These are phyloP conservation scores for Chloropsis hardwickii DNA, from an alignment of 2,113 vertebrate species.

Conservation along the genomic window DNA sequence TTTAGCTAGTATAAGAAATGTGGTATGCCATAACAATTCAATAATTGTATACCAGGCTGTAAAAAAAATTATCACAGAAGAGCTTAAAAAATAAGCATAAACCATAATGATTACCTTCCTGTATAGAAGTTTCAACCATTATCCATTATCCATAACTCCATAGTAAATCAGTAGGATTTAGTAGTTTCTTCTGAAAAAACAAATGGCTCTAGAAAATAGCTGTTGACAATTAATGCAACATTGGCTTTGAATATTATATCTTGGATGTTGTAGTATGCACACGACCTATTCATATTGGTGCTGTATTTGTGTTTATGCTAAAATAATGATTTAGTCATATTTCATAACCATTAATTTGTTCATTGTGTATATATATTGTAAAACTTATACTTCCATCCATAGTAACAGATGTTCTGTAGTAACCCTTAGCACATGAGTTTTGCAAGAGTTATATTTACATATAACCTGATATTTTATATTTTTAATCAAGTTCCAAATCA, in stretches of 20 bases:
- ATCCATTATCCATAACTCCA: background rate
- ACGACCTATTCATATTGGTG: background rate
- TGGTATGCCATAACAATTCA: background rate
- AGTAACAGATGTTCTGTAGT: background rate
- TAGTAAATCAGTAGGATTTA: background rate
- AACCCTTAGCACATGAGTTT: background rate
- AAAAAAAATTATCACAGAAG: background rate
- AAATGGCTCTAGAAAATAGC: background rate
- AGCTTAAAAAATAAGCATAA: background rate
- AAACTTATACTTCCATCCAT: background rate
- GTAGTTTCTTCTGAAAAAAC: background rate
- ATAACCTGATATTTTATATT: background rate
- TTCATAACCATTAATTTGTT: background rate
- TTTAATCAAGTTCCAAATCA: background rate
- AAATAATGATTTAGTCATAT: background rate
- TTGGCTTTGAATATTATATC: background rate
- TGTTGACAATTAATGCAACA: background rate
- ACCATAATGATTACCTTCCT: background rate
- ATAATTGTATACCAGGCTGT: background rate
- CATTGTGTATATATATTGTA: background rate
- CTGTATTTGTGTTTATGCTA: background rate
- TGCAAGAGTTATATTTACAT: background rate
- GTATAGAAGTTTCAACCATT: background rate
- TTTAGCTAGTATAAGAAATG: background rate
- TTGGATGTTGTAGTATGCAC: background rate